Percentiles rank a stretch among this genome's conserved stretches.
phyloP scores from a whole-genome alignment of 2,113 vertebrate genomes.

The Hydrochoerus hydrochaeris region DNA sequence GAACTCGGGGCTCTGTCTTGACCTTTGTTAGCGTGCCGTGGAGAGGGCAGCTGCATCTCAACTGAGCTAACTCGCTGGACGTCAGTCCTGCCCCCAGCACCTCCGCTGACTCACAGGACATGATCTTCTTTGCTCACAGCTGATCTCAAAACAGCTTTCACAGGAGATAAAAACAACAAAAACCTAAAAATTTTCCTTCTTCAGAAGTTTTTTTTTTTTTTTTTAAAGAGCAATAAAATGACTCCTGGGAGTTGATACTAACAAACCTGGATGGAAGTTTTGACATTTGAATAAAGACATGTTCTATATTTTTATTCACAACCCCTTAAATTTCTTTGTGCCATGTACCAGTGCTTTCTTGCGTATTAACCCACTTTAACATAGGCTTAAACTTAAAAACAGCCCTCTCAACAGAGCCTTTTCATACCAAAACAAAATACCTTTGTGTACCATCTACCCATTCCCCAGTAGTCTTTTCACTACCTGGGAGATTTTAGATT shows the following conservation, averaged over 20 bases:
- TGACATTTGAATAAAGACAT: background rate
- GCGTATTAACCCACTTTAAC: slow-evolving; percentile 71
- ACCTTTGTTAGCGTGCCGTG: background rate
- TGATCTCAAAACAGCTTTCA: background rate
- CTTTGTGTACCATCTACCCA: slow-evolving; percentile 73
- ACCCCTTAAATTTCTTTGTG: background rate
- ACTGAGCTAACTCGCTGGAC: background rate
- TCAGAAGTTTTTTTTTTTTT: background rate
- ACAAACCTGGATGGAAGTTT: background rate
- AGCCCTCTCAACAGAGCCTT: slow-evolving; percentile 80
- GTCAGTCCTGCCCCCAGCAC: background rate
- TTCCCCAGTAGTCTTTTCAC: slow-evolving; percentile 65
- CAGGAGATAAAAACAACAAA: background rate
- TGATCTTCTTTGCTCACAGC: background rate
- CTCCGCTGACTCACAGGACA: background rate
- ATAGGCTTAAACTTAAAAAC: slow-evolving; percentile 74
- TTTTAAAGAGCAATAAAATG: background rate
- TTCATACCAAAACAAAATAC: slow-evolving; percentile 82
- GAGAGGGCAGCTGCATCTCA: background rate
- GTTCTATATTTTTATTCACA: slow-evolving; percentile 52
- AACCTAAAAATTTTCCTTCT: background rate
- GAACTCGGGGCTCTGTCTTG: background rate
- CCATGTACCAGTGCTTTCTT: slow-evolving; percentile 74
- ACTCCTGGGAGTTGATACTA: background rate
- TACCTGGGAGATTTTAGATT: slow-evolving; percentile 77